phyloP scores from a whole-genome alignment of 1,140 invertebrate species.

The Linepithema humile region DNA sequence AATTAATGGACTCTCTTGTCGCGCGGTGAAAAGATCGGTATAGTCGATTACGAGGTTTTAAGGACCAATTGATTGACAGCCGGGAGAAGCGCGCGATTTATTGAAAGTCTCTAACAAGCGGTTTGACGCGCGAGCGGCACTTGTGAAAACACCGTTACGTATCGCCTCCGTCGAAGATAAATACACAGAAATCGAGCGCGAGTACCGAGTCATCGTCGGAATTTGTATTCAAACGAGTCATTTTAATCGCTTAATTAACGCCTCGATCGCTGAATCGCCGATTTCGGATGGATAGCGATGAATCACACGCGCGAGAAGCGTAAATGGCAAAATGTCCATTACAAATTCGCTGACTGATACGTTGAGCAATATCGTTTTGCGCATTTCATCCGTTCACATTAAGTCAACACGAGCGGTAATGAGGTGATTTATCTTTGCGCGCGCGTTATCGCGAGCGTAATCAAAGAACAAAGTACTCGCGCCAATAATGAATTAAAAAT shows the following conservation, averaged over 20 bases:
- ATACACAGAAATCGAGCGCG: background rate
- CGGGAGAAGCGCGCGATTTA: background rate
- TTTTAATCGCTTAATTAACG: background rate
- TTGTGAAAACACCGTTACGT: background rate
- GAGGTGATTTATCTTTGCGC: too few relatives aligned
- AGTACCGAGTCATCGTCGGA: background rate
- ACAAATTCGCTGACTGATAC: too few relatives aligned
- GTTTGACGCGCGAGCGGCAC: background rate
- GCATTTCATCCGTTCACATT: too few relatives aligned
- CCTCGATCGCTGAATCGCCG: background rate
- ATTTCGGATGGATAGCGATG: background rate
- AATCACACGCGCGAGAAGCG: too few relatives aligned
- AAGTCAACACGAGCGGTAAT: too few relatives aligned
- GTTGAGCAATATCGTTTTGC: too few relatives aligned
- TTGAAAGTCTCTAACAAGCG: background rate
- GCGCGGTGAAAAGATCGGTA: background rate
- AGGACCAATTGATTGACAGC: background rate
- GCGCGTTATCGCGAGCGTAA: too few relatives aligned
- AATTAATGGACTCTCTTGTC: conserved; percentile 6
- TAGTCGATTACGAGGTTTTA: background rate
- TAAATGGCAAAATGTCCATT: too few relatives aligned
- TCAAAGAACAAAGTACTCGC: too few relatives aligned
- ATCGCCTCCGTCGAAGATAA: background rate
- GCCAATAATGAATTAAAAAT: too few relatives aligned
- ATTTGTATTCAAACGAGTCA: background rate